Conservation (phyloP, 2,113 vertebrate species). For the Mandrillus leucophaeus region DNA sequence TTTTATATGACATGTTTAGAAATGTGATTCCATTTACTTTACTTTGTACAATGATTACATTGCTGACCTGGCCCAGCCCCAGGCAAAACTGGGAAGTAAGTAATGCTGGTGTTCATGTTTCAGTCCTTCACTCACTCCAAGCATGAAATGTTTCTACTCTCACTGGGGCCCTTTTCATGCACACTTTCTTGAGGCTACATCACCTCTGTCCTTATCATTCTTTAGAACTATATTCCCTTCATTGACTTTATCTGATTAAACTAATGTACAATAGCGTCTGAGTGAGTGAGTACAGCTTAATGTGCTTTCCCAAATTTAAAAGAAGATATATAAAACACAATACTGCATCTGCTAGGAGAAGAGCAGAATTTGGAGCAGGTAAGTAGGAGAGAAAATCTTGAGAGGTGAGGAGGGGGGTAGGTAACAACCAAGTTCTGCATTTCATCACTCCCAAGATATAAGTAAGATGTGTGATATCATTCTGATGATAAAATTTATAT, state of each 20-base stretch:
- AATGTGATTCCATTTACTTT: conserved; percentile 43
- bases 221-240: neutral
- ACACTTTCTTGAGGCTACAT: neutral
- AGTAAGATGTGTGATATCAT: neutral
- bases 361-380: neutral
- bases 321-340: neutral
- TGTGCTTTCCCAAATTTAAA: neutral
- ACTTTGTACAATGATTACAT: neutral
- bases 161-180: neutral
- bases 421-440: neutral
- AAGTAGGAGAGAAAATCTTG: neutral
- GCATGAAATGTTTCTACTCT: neutral
- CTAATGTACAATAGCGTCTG: neutral
- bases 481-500: neutral
- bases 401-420: neutral
- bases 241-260: conserved; percentile 37
- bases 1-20: conserved; percentile 40
- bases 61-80: neutral
- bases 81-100: conserved; percentile 10
- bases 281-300: neutral
- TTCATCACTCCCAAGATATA: neutral
- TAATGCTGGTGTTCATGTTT: neutral
- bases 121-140: neutral
- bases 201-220: neutral
- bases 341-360: neutral